Percentiles rank a stretch among this genome's conserved stretches.
These are phyloP conservation scores for Amia ocellicauda DNA, from an alignment of 2,113 vertebrate species.

Conservation along the genomic window DNA sequence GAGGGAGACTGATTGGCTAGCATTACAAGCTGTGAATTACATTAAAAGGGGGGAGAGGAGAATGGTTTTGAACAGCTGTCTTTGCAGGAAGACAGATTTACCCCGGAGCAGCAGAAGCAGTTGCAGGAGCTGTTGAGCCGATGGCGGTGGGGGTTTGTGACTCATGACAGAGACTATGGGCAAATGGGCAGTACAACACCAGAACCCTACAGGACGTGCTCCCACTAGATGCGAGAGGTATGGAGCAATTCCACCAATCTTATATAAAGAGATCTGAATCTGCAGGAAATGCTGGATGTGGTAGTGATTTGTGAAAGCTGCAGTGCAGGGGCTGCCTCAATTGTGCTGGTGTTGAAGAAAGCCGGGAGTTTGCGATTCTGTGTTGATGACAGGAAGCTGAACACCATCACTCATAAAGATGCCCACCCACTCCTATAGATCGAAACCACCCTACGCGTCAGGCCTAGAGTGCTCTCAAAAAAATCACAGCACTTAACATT, in stretches of 20 bases:
- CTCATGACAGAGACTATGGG: background rate
- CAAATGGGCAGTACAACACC: background rate
- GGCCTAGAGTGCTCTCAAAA: too few relatives aligned
- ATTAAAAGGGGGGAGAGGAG: background rate
- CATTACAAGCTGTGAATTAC: background rate
- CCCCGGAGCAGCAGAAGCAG: background rate
- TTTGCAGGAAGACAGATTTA: background rate
- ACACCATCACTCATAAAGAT: background rate
- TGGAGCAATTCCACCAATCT: background rate
- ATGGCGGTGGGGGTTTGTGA: background rate
- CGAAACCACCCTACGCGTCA: background rate
- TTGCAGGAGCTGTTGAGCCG: background rate
- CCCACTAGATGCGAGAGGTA: background rate
- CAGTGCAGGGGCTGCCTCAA: background rate
- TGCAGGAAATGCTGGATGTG: background rate
- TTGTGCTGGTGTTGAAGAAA: background rate
- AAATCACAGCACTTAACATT: too few relatives aligned
- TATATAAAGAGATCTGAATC: background rate
- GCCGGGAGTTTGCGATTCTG: background rate
- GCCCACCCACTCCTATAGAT: background rate
- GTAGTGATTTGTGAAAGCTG: background rate
- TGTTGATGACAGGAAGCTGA: background rate
- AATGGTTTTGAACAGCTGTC: background rate
- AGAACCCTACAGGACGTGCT: background rate
- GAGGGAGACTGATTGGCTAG: background rate